Evolutionary conservation across 2,888 invertebrate species (phyloP), one percentile per base, ranked within the genome.

Genomic region (Mongoloraphidia duomilia): DNA sequence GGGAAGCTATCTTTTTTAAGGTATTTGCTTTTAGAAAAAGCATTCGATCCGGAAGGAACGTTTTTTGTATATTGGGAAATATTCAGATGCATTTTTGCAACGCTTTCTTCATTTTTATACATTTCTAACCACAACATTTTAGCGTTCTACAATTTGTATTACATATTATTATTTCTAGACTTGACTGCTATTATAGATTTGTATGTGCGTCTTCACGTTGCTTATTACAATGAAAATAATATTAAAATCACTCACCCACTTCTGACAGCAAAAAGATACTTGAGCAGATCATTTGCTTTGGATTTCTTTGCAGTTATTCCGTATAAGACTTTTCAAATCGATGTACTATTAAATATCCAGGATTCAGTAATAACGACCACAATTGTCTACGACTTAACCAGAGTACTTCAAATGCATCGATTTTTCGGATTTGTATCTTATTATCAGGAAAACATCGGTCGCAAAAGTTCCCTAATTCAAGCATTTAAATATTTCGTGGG

Each of bases 161-260:
- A 26, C 6, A 26, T 26, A 26, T 26, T 26, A 26, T 5, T 6
- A 2, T 12, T 44, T 34, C 35, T 45, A 17, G 35, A 45, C 10
- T 9, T 34, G 34, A 35, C 17, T 37, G 45, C 37, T 9, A 13
- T 45, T n/a, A 12, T 38, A 17, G 45, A 45, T 52, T 57, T 71
- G 49, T 73, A 71, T 54, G 54, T 73, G 46, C 70, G 69, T 67
- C 60, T 72, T 0, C 73, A 73, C 51, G 70, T 73, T 10, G 70
- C 70, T 9, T 73, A 64, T 54, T 73, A 72, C 49, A 72, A 72
- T 3, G 50, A 64, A 0, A 67, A 71, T 58, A 71, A 71, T 54
- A 70, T 71, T 54, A 59, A 71, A 9, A 70, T 73, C 50, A 71
- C 67, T 49, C 72, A 73, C 58, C 72, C 73, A 9, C 71, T 69